Evolutionary conservation across 1,140 invertebrate genomes (phyloP).

Genomic region (Calycopis cecrops): DNA sequence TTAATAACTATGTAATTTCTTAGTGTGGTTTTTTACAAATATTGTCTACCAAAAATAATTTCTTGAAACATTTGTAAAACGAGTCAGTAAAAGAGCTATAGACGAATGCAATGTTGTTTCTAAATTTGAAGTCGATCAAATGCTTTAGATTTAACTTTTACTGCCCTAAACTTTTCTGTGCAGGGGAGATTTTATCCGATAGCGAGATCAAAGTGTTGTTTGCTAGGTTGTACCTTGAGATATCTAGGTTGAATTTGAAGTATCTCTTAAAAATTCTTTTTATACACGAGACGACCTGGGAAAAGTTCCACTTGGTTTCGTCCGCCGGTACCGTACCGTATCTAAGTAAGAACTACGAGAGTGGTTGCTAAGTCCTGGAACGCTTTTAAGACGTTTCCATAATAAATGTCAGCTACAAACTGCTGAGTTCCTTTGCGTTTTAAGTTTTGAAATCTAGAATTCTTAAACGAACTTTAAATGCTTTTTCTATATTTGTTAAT

Average conservation of each 20-base stretch:
- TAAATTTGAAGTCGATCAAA: too few relatives aligned
- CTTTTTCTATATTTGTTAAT: too few relatives aligned
- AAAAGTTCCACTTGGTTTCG: constrained; percentile 69
- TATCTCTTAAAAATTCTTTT: constrained; percentile 70
- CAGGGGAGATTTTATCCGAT: constrained; percentile 20
- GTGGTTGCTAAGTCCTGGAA: constrained; percentile 56
- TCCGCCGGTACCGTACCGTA: constrained; percentile 46
- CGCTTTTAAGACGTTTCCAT: constrained; percentile 64
- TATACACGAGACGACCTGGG: constrained; percentile 57
- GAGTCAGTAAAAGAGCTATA: too few relatives aligned
- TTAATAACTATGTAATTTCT: too few relatives aligned
- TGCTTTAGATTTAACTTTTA: too few relatives aligned
- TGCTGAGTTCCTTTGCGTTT: constrained; percentile 29
- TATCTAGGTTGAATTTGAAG: constrained; percentile 21
- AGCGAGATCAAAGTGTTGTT: constrained; percentile 42
- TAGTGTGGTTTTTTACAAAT: too few relatives aligned
- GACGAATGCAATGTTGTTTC: too few relatives aligned
- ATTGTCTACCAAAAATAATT: too few relatives aligned
- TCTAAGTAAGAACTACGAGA: constrained; percentile 61
- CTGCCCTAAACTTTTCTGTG: too few relatives aligned
- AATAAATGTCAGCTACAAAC: constrained; percentile 53
- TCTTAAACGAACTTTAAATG: background rate
- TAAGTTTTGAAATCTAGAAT: constrained; percentile 25
- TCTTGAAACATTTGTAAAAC: too few relatives aligned
- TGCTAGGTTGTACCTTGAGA: constrained; percentile 39